Evolutionary conservation across 2,888 invertebrate genomes (phyloP).

Genomic region (Myopa testacea): DNA sequence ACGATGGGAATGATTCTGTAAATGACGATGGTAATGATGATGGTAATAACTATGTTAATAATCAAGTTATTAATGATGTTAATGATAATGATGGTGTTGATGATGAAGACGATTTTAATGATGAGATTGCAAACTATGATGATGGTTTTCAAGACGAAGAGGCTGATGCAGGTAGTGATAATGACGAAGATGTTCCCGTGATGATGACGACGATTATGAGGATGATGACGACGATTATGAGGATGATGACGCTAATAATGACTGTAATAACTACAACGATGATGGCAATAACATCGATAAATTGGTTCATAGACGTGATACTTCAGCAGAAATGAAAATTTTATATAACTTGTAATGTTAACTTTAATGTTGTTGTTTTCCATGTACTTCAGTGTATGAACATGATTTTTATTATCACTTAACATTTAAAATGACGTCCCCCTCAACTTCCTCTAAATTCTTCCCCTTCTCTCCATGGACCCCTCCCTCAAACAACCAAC

Average conservation of each 20-base stretch:
- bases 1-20: not conserved
- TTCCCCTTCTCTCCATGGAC: too few species aligned
- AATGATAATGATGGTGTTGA: not conserved
- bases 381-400: too few species aligned
- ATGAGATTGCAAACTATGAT: not conserved
- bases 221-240: too few species aligned
- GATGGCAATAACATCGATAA: not conserved
- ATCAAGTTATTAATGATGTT: not conserved
- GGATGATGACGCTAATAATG: not conserved
- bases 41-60: not conserved
- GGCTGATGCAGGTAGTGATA: too few species aligned
- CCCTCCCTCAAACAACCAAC: too few species aligned
- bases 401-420: too few species aligned
- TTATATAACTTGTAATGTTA: constrained; percentile 28
- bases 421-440: too few species aligned
- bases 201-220: too few species aligned
- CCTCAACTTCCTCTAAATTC: too few species aligned
- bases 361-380: not conserved
- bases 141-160: not conserved
- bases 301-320: not conserved
- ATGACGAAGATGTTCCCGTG: too few species aligned
- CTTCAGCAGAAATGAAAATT: constrained; percentile 23
- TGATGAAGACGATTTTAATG: not conserved
- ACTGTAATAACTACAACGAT: not conserved
- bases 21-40: not conserved